Evolutionary conservation across 2,797 vertebrate species (phyloP), one percentile per base, ranked within the genome.

Genomic region (Enteromius argenteus): DNA sequence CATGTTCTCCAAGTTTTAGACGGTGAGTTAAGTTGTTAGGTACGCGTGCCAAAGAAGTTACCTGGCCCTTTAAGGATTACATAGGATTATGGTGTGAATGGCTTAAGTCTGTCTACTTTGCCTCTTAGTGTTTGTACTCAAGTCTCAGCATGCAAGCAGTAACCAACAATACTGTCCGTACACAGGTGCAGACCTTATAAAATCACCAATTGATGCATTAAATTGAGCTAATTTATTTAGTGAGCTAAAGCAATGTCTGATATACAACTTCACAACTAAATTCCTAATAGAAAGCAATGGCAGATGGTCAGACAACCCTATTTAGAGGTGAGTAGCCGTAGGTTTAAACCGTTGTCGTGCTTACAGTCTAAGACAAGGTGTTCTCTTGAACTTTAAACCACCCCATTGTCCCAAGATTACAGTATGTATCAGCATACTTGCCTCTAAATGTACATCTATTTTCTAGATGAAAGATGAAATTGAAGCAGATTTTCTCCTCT

Each of bases 241-340:
- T 19, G 49, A 21, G 3, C 19, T 7, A 73, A 75, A 56, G 8
- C 21, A 66, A 46, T 53, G 32, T 46, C 67, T 23, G 37, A 67
- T 21, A 67, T 44, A 74, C 30, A 37, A 27, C 42, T 77, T 39
- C 11, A 3, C 13, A 86, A 85, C 14, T 51, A 17, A 76, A 68
- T 30, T 72, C 76, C 86, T 64, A 32, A 39, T 15, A 60, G 46
- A 51, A 88, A 80, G 81, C 78, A 86, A 58, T 86, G 86, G 73
- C 92, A 92, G 90, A 92, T 93, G 91, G 90, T 72, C 79, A 78
- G 53, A 89, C 81, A 91, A 91, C 88, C 88, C 66, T 89, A 90
- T 94, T 92, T 91, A 91, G 89, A 91, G 89, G 90, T 91, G 84
- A 90, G 14, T 84, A 88, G 53, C 89, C 86, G 3, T 42, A 14